phyloP scores from a whole-genome alignment of 2,113 vertebrate genomes.

The Dasypus novemcinctus region DNA sequence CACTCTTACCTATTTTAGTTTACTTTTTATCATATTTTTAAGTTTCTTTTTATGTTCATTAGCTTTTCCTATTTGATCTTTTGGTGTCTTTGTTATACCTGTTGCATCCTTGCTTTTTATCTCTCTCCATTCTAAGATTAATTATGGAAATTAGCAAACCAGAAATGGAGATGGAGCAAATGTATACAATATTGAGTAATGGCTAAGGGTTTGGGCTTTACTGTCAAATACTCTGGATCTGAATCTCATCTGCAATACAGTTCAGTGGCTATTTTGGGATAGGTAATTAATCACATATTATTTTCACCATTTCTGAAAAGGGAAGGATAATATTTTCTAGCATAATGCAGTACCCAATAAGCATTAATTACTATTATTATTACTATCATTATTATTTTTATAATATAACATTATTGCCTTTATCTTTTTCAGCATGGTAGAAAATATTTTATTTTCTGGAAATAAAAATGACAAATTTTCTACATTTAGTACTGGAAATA shows the following conservation, averaged over 20 bases:
- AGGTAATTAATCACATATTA: not conserved
- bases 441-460: not conserved
- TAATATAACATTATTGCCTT: not conserved
- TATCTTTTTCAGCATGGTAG: not conserved
- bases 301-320: conserved; percentile 20
- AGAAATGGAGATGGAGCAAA: not conserved
- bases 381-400: not conserved
- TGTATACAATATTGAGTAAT: not conserved
- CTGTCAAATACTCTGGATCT: not conserved
- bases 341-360: not conserved
- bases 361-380: not conserved
- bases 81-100: not conserved
- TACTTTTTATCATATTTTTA: not conserved
- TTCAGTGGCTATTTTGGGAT: not conserved
- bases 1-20: not conserved
- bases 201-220: not conserved
- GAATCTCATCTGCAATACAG: not conserved
- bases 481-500: not conserved
- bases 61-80: not conserved
- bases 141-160: not conserved
- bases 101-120: not conserved
- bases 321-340: not conserved
- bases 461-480: not conserved
- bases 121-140: not conserved
- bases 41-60: not conserved